Evolutionary conservation across 2,113 vertebrate species (phyloP).

Genomic region (Alligator mississippiensis): DNA sequence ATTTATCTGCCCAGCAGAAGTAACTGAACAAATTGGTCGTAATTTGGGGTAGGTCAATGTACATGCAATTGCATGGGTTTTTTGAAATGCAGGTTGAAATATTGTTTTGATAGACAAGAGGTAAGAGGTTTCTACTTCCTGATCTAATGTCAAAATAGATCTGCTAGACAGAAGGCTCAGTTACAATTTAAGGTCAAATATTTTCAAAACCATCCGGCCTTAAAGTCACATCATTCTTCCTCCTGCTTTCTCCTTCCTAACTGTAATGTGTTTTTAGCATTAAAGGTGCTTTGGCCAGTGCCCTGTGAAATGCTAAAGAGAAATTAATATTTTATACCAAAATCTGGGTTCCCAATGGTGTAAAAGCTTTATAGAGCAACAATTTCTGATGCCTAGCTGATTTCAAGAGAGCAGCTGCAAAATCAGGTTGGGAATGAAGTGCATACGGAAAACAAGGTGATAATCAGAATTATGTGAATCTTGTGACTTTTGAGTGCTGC

Average conservation of each 20-base stretch:
- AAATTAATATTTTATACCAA: constrained; percentile 12
- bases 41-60: not conserved
- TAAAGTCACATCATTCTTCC: not conserved
- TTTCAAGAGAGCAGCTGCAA: not conserved
- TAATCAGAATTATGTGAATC: constrained; percentile 8
- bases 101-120: not conserved
- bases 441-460: constrained; percentile 4
- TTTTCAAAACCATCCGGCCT: not conserved
- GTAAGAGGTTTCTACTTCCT: not conserved
- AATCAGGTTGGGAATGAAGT: not conserved
- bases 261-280: not conserved
- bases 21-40: not conserved
- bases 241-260: not conserved
- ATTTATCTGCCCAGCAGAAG: not conserved
- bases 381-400: not conserved
- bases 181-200: not conserved
- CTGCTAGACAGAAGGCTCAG: not conserved
- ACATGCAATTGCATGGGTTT: not conserved
- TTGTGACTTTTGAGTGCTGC: not conserved
- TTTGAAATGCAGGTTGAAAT: not conserved
- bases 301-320: not conserved
- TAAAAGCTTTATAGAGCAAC: not conserved
- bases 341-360: not conserved
- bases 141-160: not conserved
- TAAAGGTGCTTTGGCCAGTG: constrained; percentile 13